Evolutionary conservation across 2,888 invertebrate genomes (phyloP), one percentile per base, ranked within the genome.

Genomic region (Cremastinae sp.): DNA sequence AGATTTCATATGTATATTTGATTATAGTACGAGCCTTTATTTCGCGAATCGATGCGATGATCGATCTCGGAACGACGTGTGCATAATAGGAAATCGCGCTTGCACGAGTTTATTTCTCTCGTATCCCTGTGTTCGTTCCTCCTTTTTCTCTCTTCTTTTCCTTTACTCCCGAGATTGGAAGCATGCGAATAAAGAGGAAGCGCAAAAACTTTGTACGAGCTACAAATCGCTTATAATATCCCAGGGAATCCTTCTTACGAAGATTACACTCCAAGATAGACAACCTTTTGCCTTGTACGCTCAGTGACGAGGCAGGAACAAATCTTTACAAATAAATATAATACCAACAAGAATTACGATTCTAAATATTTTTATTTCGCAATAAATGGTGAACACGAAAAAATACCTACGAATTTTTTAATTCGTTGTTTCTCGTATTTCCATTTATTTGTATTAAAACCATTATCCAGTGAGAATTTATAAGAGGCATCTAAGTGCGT

Each of bases 51-150:
- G 78, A 28, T 28, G 28, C 28, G 28, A 82, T 83, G 84, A 84
- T 83, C 82, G 83, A 84, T 84, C 79, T 80, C 69, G 56, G 69
- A 81, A 80, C 79, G 81, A 79, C 74, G 75, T 78, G 76, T 79
- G 75, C 79, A 84, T 83, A 82, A 82, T 83, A 80, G 79, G 76
- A 28, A 81, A 79, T 81, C 73, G 39, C 76, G 62, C 41, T 28
- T 28, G 28, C 28, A 28, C 28, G 28, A 28, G 28, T 28, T 28
- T 28, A 28, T 28, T 28, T 28, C 28, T 28, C 28, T 28, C 28
- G 28, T 28, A 28, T 61, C 37, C 3, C 22, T 51, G 16, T 37
- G 45, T 1, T 58, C 41, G 3, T n/a, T 43, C 37, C 4, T 35
- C 12, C 43, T 20, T 4, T 41, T 4, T 22, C 43, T 41, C 10